Conservation (phyloP, 2,113 vertebrate genomes). For the Lophotis ruficrista region DNA sequence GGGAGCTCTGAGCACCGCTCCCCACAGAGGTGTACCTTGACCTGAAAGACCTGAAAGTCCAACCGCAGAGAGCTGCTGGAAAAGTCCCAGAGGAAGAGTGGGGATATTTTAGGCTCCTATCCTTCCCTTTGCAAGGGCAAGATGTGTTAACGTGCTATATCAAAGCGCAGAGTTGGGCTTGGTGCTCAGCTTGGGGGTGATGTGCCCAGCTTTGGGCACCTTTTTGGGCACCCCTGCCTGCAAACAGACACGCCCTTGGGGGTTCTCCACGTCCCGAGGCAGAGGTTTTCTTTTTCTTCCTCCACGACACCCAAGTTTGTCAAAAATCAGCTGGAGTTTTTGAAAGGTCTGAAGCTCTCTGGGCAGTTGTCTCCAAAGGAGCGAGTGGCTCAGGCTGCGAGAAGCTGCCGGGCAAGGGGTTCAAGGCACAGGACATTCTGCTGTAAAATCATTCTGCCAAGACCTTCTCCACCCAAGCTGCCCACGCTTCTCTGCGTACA, state of each 20-base stretch:
- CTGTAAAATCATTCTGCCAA: not conserved
- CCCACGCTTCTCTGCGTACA: not conserved
- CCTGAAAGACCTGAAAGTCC: not conserved
- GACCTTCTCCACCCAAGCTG: not conserved
- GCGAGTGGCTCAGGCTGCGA: not conserved
- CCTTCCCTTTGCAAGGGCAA: not conserved
- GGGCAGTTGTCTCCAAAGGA: not conserved
- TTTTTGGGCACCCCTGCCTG: not conserved
- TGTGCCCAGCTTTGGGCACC: not conserved
- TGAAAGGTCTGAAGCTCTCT: not conserved
- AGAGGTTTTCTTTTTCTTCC: not conserved
- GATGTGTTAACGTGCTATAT: not conserved
- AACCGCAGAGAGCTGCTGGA: not conserved
- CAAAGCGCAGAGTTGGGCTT: no score
- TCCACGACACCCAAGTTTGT: not conserved
- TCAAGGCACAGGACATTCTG: not conserved
- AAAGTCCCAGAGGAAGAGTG: not conserved
- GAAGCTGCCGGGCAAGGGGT: not conserved
- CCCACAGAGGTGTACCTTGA: not conserved
- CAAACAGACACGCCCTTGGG: not conserved
- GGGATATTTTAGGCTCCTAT: not conserved
- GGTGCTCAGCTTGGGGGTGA: no score
- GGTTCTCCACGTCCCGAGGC: no score
- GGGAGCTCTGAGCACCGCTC: not conserved
- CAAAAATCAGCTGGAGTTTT: not conserved